Conservation (phyloP, 2,797 vertebrate genomes). For the Tauraco hartlaubi region DNA sequence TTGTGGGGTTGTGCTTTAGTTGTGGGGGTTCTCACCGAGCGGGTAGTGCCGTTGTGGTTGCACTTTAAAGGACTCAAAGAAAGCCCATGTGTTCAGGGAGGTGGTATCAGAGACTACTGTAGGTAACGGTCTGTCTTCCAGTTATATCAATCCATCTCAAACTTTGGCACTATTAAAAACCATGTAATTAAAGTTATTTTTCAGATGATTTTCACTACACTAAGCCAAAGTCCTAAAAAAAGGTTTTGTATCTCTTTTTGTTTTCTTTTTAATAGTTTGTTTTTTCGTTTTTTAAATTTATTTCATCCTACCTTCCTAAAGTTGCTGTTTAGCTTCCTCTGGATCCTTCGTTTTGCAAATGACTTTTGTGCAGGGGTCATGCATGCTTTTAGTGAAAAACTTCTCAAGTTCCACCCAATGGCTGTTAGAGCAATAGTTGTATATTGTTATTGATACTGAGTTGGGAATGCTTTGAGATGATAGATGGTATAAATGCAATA, state of each 20-base stretch:
- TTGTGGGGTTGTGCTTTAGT: fast-evolving
- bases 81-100: not conserved
- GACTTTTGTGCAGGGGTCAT: too few relatives aligned
- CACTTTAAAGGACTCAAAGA: fast-evolving
- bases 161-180: not conserved
- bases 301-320: not conserved
- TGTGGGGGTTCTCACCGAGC: not conserved
- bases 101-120: not conserved
- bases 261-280: not conserved
- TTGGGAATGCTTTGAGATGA: not conserved
- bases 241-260: not conserved
- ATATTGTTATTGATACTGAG: not conserved
- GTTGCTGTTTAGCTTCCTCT: not conserved
- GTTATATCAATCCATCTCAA: not conserved
- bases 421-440: not conserved
- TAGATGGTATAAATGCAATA: not conserved
- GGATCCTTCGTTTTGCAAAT: not conserved
- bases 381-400: not conserved
- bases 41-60: not conserved
- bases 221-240: not conserved
- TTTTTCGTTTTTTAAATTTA: not conserved
- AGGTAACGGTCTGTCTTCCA: not conserved
- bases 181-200: not conserved
- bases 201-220: not conserved
- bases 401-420: not conserved